Conservation (phyloP, 2,113 vertebrate species). For the Gnathonemus longibarbis region DNA sequence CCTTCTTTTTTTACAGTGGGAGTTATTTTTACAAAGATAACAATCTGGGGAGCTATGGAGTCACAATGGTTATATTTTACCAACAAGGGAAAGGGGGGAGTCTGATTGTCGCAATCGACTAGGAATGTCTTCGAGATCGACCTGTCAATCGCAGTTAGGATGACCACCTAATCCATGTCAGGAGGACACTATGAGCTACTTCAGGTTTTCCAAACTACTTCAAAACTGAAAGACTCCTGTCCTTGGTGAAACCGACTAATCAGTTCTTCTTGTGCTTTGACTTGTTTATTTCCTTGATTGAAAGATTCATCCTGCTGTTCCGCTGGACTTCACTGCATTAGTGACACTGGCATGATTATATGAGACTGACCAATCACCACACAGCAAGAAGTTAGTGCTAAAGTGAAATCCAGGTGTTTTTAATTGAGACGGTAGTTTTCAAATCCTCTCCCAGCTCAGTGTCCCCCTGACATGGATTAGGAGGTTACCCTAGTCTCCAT, state of each 20-base stretch:
- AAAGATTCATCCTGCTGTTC: neutral
- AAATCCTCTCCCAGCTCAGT: neutral
- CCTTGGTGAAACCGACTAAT: neutral
- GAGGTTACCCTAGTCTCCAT: neutral
- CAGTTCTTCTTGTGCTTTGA: neutral
- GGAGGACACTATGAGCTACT: neutral
- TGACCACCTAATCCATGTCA: neutral
- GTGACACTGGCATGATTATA: neutral
- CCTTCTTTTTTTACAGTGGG: neutral
- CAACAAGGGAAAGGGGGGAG: neutral
- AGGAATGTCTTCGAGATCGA: neutral
- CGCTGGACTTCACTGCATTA: neutral
- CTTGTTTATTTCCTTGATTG: neutral
- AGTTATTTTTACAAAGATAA: neutral
- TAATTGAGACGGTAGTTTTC: neutral
- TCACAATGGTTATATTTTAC: neutral
- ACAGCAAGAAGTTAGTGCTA: neutral
- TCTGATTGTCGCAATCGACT: neutral
- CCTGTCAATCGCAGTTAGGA: neutral
- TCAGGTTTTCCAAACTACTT: neutral
- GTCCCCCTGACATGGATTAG: neutral
- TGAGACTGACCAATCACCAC: neutral
- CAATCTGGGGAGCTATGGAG: neutral
- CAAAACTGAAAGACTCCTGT: neutral
- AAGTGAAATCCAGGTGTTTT: neutral